Base-by-base conservation (phyloP, 2,888 invertebrate species). In the Argyresthia albistria region DNA sequence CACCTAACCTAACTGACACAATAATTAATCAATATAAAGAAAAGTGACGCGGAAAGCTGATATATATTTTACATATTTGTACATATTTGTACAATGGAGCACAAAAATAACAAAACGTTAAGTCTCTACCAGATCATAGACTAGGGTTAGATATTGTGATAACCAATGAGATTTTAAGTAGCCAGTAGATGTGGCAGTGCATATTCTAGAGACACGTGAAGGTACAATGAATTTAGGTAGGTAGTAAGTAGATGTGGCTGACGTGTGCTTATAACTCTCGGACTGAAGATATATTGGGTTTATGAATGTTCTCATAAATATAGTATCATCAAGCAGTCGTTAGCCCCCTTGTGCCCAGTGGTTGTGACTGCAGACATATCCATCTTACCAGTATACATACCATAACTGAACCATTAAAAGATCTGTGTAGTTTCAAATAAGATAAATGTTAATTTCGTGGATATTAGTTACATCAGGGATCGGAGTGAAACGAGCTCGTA, bases 361-460 rank as follows among this genome's bases (percentile, higher is more conserved):
- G 86, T 86, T 87, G 86, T 86, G 86, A 86, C 80, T 76, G 82
- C 82, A 79, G 65, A 81, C 84, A 84, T 83, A 84, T 84, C 86
- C 73, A 62, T 59, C 49, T 57, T 57, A 57, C 51, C 42, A 12
- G n/a, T n/a, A 45, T 37, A 48, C 48, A 15, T n/a, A 47, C 35
- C 48, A 36, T 36, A 45, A 52, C 46, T 53, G 43, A 58, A 60
- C 57, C 59, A 58, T 56, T 58, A 55, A 57, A 59, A 61, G 59
- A 58, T 57, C 48, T 48, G 48, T 48, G 56, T 60, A 64, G 58
- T 15, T 25, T 46, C 55, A 48, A 56, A 58, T 68, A 70, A 36
- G 48, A 45, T 25, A 12, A n/a, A 25, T 25, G 25, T 25, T 25
- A 25, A 25, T 25, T 25, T 25, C 25, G 25, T 25, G 25, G 25